Base-by-base conservation (phyloP, 2,113 vertebrate genomes). In the Engystomops pustulosus region DNA sequence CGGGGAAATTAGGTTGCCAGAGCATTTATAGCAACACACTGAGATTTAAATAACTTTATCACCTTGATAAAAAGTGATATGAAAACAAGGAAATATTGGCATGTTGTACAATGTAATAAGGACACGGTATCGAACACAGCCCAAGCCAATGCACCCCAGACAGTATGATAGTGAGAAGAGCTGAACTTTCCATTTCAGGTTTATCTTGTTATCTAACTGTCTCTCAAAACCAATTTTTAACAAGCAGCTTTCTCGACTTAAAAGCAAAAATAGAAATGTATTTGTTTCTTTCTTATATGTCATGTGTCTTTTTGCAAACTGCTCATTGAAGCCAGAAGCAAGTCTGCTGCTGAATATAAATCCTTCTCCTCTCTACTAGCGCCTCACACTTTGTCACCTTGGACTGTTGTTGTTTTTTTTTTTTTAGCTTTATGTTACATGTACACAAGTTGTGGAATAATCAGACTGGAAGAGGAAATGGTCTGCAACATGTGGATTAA, bases 401-500 rank as follows among this genome's bases (percentile, higher is more conserved):
- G 44, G 71, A 67, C 45, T 51, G 30, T 53, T 67, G n/a, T 32
- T 27, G n/a, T n/a, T n/a, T n/a, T n/a, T n/a, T n/a, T n/a, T 27
- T 44, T 65, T 68, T 30, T 34, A 69, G 60, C 70, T 62, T 12
- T 76, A 69, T 41, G 44, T 78, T 49, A 68, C 41, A 69, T 84
- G 45, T 53, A 60, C 60, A 55, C 14, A 67, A 76, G 51, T 83
- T 84, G 71, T 78, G 74, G 62, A 77, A 78, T 65, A 77, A 55
- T 49, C 20, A 78, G 32, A 36, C 60, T 69, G 47, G 53, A 77
- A 25, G 34, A 76, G 58, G 25, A 84, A 84, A 84, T 68, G 55
- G 72, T 51, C 74, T 69, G 74, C 78, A 51, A 65, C 72, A 78
- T 67, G 47, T 78, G 72, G 60, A 77, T 84, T 84, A 78, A 84